phyloP scores from a whole-genome alignment of 2,113 vertebrate genomes.

The Lepus europaeus region DNA sequence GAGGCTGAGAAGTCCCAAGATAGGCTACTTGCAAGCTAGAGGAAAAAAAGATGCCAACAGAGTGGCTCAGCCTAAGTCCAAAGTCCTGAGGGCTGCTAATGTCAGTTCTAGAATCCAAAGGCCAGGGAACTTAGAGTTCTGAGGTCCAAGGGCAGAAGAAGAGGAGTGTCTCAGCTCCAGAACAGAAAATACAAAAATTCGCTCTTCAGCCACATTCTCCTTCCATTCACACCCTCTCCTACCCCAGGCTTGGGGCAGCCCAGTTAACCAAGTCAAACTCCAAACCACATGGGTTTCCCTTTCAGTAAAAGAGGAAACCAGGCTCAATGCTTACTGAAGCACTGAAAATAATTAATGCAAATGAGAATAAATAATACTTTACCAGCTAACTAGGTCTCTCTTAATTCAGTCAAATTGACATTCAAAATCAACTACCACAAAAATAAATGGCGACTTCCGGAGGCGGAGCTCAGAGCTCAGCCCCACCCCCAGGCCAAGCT shows the following conservation, averaged over 20 bases:
- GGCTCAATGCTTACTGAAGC: not conserved
- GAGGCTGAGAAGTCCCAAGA: not conserved
- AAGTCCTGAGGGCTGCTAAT: not conserved
- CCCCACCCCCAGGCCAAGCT: constrained; percentile 4
- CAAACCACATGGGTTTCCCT: not conserved
- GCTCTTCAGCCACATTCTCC: not conserved
- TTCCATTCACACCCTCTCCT: not conserved
- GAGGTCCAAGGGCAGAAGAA: not conserved
- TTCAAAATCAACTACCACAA: not conserved
- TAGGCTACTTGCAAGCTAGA: not conserved
- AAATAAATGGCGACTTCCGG: not conserved
- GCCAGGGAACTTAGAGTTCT: not conserved
- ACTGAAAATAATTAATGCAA: not conserved
- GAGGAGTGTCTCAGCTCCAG: not conserved
- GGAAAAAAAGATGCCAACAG: not conserved
- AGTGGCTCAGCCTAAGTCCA: not conserved
- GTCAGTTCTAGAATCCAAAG: not conserved
- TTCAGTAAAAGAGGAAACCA: not conserved
- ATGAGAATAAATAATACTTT: not conserved
- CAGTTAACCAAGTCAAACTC: not conserved
- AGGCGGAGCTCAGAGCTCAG: not conserved
- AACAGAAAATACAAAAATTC: not conserved
- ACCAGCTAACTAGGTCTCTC: not conserved
- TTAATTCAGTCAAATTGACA: not conserved
- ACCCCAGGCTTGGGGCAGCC: no score